phyloP scores from a whole-genome alignment of 2,113 vertebrate genomes.

The Trichomycterus rosablanca region DNA sequence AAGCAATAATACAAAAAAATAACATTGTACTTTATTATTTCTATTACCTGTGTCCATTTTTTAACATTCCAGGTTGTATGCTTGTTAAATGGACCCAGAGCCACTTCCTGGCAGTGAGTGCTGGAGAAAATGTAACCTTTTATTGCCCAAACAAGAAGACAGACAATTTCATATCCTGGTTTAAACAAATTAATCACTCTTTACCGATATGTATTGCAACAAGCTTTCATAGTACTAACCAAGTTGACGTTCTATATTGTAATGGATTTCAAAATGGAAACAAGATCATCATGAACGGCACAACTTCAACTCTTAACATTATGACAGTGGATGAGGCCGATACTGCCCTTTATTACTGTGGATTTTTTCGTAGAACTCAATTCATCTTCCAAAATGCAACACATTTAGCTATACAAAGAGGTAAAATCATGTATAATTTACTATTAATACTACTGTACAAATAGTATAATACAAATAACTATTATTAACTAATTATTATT shows the following conservation, averaged over 20 bases:
- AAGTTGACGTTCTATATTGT: neutral
- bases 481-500: too few relatives aligned
- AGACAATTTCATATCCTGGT: slow-evolving; percentile 5
- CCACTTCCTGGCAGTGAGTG: neutral
- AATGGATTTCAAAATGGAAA: too few relatives aligned
- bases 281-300: neutral
- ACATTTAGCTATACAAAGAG: neutral
- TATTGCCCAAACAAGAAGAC: neutral
- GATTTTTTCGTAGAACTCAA: neutral
- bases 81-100: neutral
- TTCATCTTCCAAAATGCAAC: neutral
- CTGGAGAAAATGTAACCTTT: neutral
- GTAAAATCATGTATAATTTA: neutral
- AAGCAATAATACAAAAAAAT: too few relatives aligned
- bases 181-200: neutral
- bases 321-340: neutral
- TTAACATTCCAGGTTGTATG: neutral
- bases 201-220: neutral
- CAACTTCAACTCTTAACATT: neutral
- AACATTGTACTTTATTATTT: too few relatives aligned
- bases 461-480: too few relatives aligned
- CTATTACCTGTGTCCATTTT: neutral
- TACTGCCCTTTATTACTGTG: neutral
- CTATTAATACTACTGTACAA: too few relatives aligned
- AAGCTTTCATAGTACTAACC: neutral